Percentiles rank a stretch among this genome's conserved stretches.
These are phyloP conservation scores for Pelobates fuscus DNA, from an alignment of 2,113 vertebrate species.

Conservation along the genomic window DNA sequence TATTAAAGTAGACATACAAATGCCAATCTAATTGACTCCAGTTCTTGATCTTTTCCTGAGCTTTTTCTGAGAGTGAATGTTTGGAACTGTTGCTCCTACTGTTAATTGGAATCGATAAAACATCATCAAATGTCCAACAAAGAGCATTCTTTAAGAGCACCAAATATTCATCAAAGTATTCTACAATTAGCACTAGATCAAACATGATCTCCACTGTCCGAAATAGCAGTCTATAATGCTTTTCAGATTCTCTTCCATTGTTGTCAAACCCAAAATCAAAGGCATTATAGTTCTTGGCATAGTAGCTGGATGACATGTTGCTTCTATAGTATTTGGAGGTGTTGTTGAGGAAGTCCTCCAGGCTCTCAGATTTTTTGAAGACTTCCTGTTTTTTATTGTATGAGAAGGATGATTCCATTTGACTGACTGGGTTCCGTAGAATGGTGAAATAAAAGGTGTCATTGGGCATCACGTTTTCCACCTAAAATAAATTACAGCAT, in stretches of 20 bases:
- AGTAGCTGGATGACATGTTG: constrained; percentile 59
- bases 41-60: constrained; percentile 64
- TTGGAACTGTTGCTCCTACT: constrained; percentile 65
- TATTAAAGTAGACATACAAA: constrained; percentile 78
- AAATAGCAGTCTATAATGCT: constrained; percentile 45
- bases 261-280: constrained; percentile 81
- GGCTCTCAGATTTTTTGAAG: too few relatives aligned
- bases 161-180: constrained; percentile 85
- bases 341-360: too few relatives aligned
- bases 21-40: constrained; percentile 82
- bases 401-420: too few relatives aligned
- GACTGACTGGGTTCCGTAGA: too few relatives aligned
- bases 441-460: too few relatives aligned
- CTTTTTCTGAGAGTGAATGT: constrained; percentile 38
- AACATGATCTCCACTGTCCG: constrained; percentile 68
- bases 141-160: constrained; percentile 73
- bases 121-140: constrained; percentile 80
- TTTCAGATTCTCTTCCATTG: constrained; percentile 6
- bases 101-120: constrained; percentile 77
- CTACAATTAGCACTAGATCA: constrained; percentile 73
- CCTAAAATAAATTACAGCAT: too few relatives aligned
- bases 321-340: constrained; percentile 59
- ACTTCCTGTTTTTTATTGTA: too few relatives aligned
- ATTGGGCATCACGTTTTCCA: too few relatives aligned
- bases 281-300: constrained; percentile 74